Evolutionary conservation across 2,888 invertebrate genomes (phyloP).

Genomic region (Halictus quadricinctus): DNA sequence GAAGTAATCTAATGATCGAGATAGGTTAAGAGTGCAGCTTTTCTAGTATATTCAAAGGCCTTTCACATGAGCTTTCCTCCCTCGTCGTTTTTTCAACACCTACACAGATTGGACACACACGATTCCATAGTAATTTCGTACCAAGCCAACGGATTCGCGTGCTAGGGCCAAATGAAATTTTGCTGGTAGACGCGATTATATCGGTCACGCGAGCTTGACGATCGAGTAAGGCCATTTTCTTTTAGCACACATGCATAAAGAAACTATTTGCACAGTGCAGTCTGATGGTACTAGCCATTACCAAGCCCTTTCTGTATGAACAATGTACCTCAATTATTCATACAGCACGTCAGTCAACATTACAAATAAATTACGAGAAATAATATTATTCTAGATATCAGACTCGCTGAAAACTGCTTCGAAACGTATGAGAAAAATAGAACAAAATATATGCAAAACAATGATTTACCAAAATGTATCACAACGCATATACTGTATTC

Average conservation of each 20-base stretch:
- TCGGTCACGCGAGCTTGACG: conserved; percentile 29
- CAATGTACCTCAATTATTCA: background rate
- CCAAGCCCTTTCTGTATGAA: background rate
- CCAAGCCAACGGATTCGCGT: conserved; percentile 26
- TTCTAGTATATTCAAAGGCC: background rate
- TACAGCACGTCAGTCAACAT: background rate
- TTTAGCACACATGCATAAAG: conserved; percentile 2
- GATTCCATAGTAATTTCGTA: conserved; percentile 3
- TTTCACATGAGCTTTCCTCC: background rate
- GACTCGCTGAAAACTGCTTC: too few species aligned
- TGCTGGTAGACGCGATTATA: conserved; percentile 12
- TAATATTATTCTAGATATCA: too few species aligned
- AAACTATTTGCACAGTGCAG: conserved; percentile 6
- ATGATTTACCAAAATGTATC: too few species aligned
- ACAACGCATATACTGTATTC: too few species aligned
- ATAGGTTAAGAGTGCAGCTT: background rate
- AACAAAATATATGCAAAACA: too few species aligned
- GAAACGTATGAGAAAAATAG: too few species aligned
- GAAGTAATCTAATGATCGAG: too few species aligned
- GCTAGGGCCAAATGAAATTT: conserved; percentile 36
- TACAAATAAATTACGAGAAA: background rate
- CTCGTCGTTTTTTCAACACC: background rate
- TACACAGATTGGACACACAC: background rate
- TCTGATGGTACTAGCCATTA: conserved; percentile 15
- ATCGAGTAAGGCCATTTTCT: conserved; percentile 24